Conservation (phyloP, 2,797 vertebrate species). For the Synanceia verrucosa region DNA sequence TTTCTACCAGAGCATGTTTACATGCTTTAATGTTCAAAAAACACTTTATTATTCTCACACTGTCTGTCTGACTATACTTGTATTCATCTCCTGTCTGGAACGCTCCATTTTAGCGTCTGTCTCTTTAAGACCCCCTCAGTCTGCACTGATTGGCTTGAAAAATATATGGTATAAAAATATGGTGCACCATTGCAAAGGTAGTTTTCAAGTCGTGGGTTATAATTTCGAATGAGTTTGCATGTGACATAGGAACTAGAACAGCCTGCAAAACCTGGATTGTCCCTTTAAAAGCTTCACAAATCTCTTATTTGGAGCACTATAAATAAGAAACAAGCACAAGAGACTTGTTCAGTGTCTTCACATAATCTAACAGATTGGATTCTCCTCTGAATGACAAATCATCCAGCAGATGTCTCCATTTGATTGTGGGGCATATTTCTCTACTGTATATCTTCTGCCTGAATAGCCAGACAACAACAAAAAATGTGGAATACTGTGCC, state of each 20-base stretch:
- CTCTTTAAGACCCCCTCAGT: neutral
- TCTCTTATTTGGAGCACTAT: constrained; percentile 1
- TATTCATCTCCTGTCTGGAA: neutral
- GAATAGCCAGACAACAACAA: constrained; percentile 29
- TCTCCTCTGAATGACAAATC: constrained; percentile 60
- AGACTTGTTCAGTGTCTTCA: constrained; percentile 50
- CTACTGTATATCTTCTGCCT: constrained; percentile 40
- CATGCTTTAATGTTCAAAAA: no score
- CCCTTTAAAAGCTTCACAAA: constrained; percentile 27
- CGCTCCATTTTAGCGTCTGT: neutral
- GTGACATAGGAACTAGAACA: no score
- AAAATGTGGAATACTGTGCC: constrained; percentile 27
- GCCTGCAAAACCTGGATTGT: no score
- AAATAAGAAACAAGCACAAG: constrained; percentile 36
- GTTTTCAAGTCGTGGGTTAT: neutral
- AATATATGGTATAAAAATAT: no score
- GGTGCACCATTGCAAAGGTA: neutral
- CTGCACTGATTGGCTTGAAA: neutral
- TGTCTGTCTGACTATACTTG: neutral
- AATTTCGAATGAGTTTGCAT: no score
- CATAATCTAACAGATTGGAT: constrained; percentile 44
- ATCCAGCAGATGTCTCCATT: constrained; percentile 64
- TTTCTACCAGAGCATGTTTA: neutral
- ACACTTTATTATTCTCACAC: neutral
- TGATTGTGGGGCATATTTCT: constrained; percentile 50